phyloP scores from a whole-genome alignment of 2,797 vertebrate genomes.

The Pseudopleuronectes americanus region DNA sequence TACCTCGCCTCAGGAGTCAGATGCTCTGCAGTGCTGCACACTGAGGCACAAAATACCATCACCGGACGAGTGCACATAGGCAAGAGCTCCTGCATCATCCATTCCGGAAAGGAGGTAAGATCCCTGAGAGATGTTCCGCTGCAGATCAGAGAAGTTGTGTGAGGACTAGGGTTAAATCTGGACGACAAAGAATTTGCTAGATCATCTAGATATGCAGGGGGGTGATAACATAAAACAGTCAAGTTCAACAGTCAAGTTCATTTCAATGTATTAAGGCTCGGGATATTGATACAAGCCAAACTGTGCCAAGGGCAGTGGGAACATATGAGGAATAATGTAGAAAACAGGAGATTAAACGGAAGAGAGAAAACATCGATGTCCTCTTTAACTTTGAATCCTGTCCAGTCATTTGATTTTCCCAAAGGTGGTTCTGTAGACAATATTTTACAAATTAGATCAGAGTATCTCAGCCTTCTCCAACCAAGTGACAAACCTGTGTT shows the following conservation, averaged over 20 bases:
- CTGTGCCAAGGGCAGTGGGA: neutral
- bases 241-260: neutral
- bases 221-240: neutral
- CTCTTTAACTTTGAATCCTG: conserved; percentile 1
- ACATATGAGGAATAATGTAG: neutral
- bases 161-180: neutral
- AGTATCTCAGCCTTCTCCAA: neutral
- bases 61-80: conserved; percentile 24
- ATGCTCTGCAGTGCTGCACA: conserved; percentile 57
- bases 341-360: neutral
- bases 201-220: neutral
- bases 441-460: neutral
- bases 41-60: conserved; percentile 17
- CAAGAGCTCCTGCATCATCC: conserved; percentile 52
- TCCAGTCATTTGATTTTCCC: conserved; percentile 16
- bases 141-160: neutral
- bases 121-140: conserved; percentile 5
- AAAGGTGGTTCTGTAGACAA: conserved; percentile 10
- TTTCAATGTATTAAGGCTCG: neutral
- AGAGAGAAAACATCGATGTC: conserved; percentile 1
- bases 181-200: conserved; percentile 16
- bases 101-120: conserved; percentile 62
- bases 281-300: neutral
- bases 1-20: conserved; percentile 18
- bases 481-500: neutral